Conservation (phyloP, 37 sponge, comb jelly and placozoan genomes). For the Cliona cf. orientalis region DNA sequence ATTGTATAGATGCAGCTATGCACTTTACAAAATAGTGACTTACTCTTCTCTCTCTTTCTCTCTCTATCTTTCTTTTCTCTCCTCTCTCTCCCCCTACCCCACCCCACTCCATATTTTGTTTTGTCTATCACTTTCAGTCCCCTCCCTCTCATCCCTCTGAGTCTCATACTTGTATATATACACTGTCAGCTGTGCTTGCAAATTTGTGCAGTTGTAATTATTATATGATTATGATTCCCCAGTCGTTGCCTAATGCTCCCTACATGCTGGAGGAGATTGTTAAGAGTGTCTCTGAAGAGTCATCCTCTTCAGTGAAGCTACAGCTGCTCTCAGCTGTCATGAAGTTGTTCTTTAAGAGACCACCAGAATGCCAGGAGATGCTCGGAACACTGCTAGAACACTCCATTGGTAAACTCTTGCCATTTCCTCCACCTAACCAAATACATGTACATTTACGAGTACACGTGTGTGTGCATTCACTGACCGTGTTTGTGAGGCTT, state of each 20-base stretch:
- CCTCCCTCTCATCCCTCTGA: too few relatives aligned
- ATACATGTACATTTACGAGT: neutral
- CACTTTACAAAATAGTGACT: neutral
- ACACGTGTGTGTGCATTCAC: too few relatives aligned
- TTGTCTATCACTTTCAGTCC: too few relatives aligned
- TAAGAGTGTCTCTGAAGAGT: conserved; percentile 56
- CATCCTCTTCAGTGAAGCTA: conserved; percentile 81
- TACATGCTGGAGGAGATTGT: conserved; percentile 86
- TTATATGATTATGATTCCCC: too few relatives aligned
- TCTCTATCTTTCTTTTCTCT: neutral
- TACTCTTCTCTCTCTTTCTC: neutral
- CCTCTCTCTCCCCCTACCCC: neutral
- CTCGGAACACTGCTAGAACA: conserved; percentile 88
- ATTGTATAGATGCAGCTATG: too few relatives aligned
- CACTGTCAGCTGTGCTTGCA: too few relatives aligned
- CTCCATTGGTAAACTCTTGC: conserved; percentile 56
- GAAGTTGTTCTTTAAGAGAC: conserved; percentile 97
- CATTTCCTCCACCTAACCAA: neutral
- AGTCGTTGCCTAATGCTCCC: conserved; percentile 83
- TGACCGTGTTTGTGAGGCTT: too few relatives aligned
- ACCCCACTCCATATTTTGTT: neutral
- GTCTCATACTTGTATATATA: too few relatives aligned
- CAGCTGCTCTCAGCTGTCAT: conserved; percentile 88
- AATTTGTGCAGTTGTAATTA: neutral
- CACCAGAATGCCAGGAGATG: conserved; percentile 95